A percentile compares a stretch with the other conserved stretches of the same genome.
Evolutionary conservation across 2,113 vertebrate genomes (phyloP).

Genomic region (Halcyon senegalensis): DNA sequence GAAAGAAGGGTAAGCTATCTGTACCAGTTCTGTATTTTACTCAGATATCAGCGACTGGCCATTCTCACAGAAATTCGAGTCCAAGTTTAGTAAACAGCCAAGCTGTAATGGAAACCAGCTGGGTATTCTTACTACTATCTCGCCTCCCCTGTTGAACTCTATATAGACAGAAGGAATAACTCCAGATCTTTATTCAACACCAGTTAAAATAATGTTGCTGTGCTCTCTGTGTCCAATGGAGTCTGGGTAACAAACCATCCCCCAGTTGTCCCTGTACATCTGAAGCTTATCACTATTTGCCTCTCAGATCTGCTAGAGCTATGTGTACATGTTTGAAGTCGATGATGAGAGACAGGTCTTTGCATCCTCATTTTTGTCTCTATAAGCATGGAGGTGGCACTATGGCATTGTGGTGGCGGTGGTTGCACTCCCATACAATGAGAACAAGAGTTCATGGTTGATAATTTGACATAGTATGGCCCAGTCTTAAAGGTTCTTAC

Average conservation of each 20-base stretch:
- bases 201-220: background rate
- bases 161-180: background rate
- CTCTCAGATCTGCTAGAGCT: background rate
- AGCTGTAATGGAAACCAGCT: background rate
- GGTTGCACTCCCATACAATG: accelerated
- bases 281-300: background rate
- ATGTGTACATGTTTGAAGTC: background rate
- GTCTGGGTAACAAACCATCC: background rate
- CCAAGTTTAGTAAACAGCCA: background rate
- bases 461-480: background rate
- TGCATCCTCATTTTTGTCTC: background rate
- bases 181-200: background rate
- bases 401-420: background rate
- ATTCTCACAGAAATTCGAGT: background rate
- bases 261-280: background rate
- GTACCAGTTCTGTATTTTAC: background rate
- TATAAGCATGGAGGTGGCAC: background rate
- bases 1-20: background rate
- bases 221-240: background rate
- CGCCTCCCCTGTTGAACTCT: background rate
- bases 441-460: background rate
- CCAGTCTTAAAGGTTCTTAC: background rate
- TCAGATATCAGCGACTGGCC: background rate
- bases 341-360: background rate
- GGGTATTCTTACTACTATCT: background rate